Evolutionary conservation across 1,140 invertebrate species (phyloP).

Genomic region (Plodia interpunctella): DNA sequence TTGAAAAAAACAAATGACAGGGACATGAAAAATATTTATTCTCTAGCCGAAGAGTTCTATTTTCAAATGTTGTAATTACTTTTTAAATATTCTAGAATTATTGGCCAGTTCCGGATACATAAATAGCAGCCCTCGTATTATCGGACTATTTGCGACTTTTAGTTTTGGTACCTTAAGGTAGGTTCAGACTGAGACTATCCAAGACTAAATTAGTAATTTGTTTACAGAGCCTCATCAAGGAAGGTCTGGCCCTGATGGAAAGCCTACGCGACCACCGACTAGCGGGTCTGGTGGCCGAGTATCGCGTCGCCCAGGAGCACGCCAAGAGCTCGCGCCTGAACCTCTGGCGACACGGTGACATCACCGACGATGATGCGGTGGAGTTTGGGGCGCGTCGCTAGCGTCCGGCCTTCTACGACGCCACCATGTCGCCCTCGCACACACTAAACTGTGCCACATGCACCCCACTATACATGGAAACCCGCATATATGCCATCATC

Average conservation of each 20-base stretch:
- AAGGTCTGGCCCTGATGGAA: slow-evolving; percentile 92
- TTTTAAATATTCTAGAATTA: too few species aligned
- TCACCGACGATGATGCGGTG: slow-evolving; percentile 95
- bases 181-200: too few species aligned
- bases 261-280: slow-evolving; percentile 88
- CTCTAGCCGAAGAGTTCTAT: too few species aligned
- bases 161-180: too few species aligned
- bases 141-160: too few species aligned
- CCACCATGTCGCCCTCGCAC: slow-evolving; percentile 50
- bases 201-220: neutral
- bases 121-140: too few species aligned
- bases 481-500: slow-evolving; percentile 38
- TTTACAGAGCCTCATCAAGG: slow-evolving; percentile 82
- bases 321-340: slow-evolving; percentile 90
- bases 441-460: slow-evolving; percentile 45
- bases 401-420: slow-evolving; percentile 39
- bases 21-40: too few species aligned
- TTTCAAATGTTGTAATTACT: too few species aligned
- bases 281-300: slow-evolving; percentile 88
- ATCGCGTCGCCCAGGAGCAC: slow-evolving; percentile 88
- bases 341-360: slow-evolving; percentile 98
- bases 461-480: slow-evolving; percentile 38
- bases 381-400: slow-evolving; percentile 83
- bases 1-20: too few species aligned
- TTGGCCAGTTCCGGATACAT: too few species aligned